phyloP scores from a whole-genome alignment of 2,888 invertebrate genomes.

The Erebia aethiops region DNA sequence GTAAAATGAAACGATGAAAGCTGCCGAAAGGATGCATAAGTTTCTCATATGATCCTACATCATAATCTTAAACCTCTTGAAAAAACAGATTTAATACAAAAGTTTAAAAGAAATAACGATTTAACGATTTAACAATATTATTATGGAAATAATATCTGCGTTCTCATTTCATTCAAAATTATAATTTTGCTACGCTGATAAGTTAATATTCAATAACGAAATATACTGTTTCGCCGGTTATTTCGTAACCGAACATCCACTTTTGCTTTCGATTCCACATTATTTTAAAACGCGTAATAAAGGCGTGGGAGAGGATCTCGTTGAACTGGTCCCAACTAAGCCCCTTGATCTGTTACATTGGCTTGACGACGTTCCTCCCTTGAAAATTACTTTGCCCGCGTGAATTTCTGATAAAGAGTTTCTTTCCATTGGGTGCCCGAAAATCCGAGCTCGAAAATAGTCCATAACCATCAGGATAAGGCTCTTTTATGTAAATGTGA shows the following conservation, averaged over 20 bases:
- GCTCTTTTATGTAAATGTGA: slow-evolving; percentile 32
- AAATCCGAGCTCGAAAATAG: slow-evolving; percentile 33
- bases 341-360: slow-evolving; percentile 46
- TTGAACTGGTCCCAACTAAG: slow-evolving; percentile 45
- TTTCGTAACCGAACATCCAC: slow-evolving; percentile 26
- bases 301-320: slow-evolving; percentile 42
- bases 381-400: slow-evolving; percentile 34
- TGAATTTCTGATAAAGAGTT: slow-evolving; percentile 35
- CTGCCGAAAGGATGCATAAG: too few relatives aligned
- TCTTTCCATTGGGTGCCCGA: slow-evolving; percentile 33
- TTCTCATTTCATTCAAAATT: neutral
- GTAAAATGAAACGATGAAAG: too few relatives aligned
- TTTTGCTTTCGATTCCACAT: slow-evolving; percentile 21
- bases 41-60: too few relatives aligned
- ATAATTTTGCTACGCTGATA: neutral
- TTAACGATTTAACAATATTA: too few relatives aligned
- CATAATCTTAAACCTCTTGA: too few relatives aligned
- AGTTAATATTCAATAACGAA: neutral
- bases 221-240: slow-evolving; percentile 4
- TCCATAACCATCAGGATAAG: slow-evolving; percentile 34
- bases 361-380: slow-evolving; percentile 38
- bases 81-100: too few relatives aligned
- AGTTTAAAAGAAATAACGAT: too few relatives aligned
- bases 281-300: slow-evolving; percentile 42
- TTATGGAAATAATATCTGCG: too few relatives aligned